Base-by-base conservation (phyloP, 1,140 invertebrate species). In the Hypsibius dujardini region DNA sequence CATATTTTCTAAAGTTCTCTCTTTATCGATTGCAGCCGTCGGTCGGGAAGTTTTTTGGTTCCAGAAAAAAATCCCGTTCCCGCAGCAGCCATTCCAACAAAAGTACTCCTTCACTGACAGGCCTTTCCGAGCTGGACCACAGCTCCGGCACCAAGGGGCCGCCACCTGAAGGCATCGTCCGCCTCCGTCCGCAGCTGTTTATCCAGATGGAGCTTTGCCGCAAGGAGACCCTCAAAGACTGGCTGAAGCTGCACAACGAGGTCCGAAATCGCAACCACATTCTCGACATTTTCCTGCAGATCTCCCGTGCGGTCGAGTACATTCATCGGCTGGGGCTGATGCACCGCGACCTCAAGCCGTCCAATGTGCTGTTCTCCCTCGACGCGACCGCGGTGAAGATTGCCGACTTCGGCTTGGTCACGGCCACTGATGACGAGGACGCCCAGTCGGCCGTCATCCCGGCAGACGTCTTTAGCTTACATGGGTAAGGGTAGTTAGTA, bases 161-260 rank as follows among this genome's bases (percentile, higher is more conserved):
- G n/a, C n/a, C n/a, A n/a, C n/a, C n/a, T 14, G 73, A 75, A 70
- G 40, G 70, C 12, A 71, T 73, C 47, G 75, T 40, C 2, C 59
- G 71, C 71, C 76, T 75, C 76, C 84, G 79, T 83, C 82, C 88
- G 77, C 94, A 88, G 79, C 82, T 97, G 1, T 96, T 93, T 76
- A 96, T 97, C 77, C 92, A 97, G 80, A 97, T 97, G 93, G 92
- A 98, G 79, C 78, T 98, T 60, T 98, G 94, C 77, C 84, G 85
- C 69, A 86, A 87, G 75, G 86, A 92, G 72, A 95, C 89, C 74
- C 81, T 98, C 2, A 86, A 88, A 75, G 92, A 95, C 74, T 98
- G 94, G 94, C 79, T 98, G 1, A 80, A 82, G 69, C 47, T 72
- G 28, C 42, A 59, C 70, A 46, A 45, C 46, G 69, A 40, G 47